These are phyloP conservation scores for Ommatoiulus sabulosus DNA, from an alignment of 2,888 invertebrate species.

Conservation along the genomic window DNA sequence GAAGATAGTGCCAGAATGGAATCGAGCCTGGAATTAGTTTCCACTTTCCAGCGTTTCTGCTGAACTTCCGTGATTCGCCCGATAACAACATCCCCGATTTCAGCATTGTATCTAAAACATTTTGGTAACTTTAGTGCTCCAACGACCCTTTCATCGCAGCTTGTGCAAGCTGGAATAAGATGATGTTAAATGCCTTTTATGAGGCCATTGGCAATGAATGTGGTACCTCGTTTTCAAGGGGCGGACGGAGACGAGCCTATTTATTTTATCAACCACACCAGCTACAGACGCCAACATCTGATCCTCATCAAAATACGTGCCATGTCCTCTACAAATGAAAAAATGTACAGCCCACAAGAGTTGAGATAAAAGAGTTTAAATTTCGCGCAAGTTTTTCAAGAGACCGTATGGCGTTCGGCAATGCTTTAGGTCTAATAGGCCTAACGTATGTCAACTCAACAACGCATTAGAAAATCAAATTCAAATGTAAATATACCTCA, in stretches of 20 bases:
- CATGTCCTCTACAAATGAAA: slow-evolving; percentile 83
- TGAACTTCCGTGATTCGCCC: slow-evolving; percentile 95
- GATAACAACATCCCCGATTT: slow-evolving; percentile 97
- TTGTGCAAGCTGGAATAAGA: no score
- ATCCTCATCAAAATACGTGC: slow-evolving; percentile 84
- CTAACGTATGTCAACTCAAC: not conserved
- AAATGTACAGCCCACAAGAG: not conserved
- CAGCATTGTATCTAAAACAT: slow-evolving; percentile 71
- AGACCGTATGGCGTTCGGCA: not conserved
- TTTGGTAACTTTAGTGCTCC: not conserved
- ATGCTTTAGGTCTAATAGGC: not conserved
- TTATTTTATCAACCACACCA: slow-evolving; percentile 93
- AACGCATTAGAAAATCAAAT: not conserved
- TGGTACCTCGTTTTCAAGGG: slow-evolving; percentile 86
- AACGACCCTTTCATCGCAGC: not conserved
- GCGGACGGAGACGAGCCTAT: slow-evolving; percentile 90
- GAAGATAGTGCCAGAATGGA: slow-evolving; percentile 87
- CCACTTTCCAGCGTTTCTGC: slow-evolving; percentile 94
- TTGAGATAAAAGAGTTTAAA: not conserved
- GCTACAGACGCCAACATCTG: slow-evolving; percentile 93
- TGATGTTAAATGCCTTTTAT: no score
- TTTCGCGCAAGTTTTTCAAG: not conserved
- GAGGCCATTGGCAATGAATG: no score
- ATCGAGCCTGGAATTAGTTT: slow-evolving; percentile 90
- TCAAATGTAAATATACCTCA: slow-evolving; percentile 76